These are phyloP conservation scores for Euschistus heros DNA, from an alignment of 1,140 invertebrate species.

Conservation along the genomic window DNA sequence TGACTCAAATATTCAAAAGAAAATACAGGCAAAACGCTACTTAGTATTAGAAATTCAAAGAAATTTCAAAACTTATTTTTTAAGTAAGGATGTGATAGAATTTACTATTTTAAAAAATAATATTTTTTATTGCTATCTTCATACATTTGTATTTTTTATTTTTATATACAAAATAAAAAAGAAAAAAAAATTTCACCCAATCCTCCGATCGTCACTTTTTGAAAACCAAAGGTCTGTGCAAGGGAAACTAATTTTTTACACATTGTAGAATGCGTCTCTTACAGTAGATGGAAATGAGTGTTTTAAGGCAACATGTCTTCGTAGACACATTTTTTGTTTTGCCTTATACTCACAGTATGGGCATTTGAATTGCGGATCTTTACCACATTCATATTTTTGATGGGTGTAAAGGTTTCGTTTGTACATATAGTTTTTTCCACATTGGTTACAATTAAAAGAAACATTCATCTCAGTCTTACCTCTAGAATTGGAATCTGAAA, in stretches of 20 bases:
- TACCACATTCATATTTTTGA: constrained; percentile 37
- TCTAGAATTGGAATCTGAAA: too few relatives aligned
- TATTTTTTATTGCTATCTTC: too few relatives aligned
- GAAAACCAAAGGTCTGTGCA: neutral
- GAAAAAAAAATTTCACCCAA: too few relatives aligned
- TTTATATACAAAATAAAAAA: too few relatives aligned
- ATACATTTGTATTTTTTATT: too few relatives aligned
- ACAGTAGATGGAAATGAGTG: constrained; percentile 24
- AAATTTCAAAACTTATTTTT: too few relatives aligned
- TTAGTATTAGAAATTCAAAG: too few relatives aligned
- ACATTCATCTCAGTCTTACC: too few relatives aligned
- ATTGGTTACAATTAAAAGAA: constrained; percentile 32
- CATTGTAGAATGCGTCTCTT: neutral
- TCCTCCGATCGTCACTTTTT: too few relatives aligned
- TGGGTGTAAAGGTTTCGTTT: constrained; percentile 33
- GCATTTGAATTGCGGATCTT: constrained; percentile 44
- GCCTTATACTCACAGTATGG: constrained; percentile 44
- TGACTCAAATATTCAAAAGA: neutral
- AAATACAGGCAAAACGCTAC: neutral
- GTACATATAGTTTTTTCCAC: constrained; percentile 16
- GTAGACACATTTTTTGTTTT: constrained; percentile 44
- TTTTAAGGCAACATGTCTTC: constrained; percentile 34
- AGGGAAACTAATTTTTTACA: neutral
- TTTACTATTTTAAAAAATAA: too few relatives aligned
- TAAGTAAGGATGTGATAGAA: too few relatives aligned